These are phyloP conservation scores for Telmatochromis sp. DNA, from an alignment of 2,113 vertebrate genomes.

Conservation along the genomic window DNA sequence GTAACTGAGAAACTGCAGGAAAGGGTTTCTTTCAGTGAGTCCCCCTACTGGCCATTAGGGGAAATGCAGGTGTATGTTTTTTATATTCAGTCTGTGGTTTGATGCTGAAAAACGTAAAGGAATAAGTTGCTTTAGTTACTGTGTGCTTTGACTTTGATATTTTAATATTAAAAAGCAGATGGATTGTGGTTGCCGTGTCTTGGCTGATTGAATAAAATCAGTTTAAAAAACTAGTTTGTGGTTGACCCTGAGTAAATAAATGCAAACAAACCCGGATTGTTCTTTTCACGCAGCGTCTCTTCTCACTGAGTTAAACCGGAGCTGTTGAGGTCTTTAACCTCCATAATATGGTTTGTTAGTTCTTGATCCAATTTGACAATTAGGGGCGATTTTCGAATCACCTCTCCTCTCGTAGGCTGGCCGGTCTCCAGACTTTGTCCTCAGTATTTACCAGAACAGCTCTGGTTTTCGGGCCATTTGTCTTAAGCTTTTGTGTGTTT, in stretches of 20 bases:
- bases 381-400: constrained; percentile 6
- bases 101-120: background rate
- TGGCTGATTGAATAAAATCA: background rate
- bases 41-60: background rate
- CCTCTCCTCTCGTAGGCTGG: background rate
- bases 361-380: constrained; percentile 37
- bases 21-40: rapidly evolving
- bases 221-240: background rate
- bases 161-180: background rate
- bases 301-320: background rate
- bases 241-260: background rate
- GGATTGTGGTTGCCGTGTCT: rapidly evolving
- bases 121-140: background rate
- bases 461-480: background rate
- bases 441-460: background rate
- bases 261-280: background rate
- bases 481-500: background rate
- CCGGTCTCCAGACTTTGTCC: background rate
- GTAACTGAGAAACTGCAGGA: background rate
- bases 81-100: background rate
- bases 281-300: background rate
- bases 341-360: constrained; percentile 18
- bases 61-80: background rate
- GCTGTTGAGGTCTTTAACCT: constrained; percentile 11
- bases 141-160: background rate